Base-by-base conservation (phyloP, 2,888 invertebrate genomes). In the Agrenia bidenticulata region DNA sequence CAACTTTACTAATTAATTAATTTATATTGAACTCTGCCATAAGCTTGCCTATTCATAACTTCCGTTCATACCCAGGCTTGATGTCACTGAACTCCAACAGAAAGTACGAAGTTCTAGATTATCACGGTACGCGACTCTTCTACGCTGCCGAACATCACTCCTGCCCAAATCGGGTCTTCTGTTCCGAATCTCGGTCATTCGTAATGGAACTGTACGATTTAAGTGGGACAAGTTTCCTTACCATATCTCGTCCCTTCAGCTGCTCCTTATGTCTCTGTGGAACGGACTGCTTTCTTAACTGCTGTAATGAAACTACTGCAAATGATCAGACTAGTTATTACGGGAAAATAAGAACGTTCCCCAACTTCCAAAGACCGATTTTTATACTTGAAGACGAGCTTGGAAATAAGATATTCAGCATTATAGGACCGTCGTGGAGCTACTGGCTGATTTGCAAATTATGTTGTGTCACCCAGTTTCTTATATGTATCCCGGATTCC, bases 41-140 rank as follows among this genome's bases (percentile, higher is more conserved):
- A n/a, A n/a, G n/a, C n/a, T n/a, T n/a, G n/a, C n/a, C n/a, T n/a
- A n/a, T n/a, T n/a, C n/a, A n/a, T n/a, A n/a, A n/a, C n/a, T n/a
- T n/a, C 4, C 19, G 19, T 45, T 45, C 45, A 15, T 9, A 17
- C 19, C 45, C 51, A 51, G 51, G 19, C 9, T 23, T 23, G 13
- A 23, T 24, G 15, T 5, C 5, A 2, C 21, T 21, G 7, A 2
- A 23, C 51, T 23, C 23, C 51, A 23, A 15, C 23, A 11, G 23
- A 11, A 61, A 32, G 37, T 67, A 67, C 24, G 64, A 68, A 45
- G 11, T 68, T 13, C 27, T 37, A 11, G 68, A 65, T 41, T 68
- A 68, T 45, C 32, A 64, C 26, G 68, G 68, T 2, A 27, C 21
- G 2, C 41, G 50, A 2, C 39, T 50, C 5, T 65, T 37, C 41